Base-by-base conservation (phyloP, 2,113 vertebrate genomes). In the Melanotaenia duboulayi region DNA sequence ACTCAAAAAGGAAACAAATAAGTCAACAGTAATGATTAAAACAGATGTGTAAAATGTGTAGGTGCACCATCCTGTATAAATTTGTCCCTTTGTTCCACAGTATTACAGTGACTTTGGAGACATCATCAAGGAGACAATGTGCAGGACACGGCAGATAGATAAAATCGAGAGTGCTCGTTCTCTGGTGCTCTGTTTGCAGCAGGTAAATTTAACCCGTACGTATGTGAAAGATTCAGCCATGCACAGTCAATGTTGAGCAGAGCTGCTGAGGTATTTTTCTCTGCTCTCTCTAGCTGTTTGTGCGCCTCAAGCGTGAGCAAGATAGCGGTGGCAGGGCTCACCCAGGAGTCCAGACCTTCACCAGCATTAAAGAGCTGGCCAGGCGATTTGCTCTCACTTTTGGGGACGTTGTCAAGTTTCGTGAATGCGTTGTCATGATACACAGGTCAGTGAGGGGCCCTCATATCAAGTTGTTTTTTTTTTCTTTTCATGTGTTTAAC, bases 111-210 rank as follows among this genome's bases (percentile, higher is more conserved):
- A 96, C 83, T 97, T 96, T 76, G 96, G 96, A 24, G 97, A 98
- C 89, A 96, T 98, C 90, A 96, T 97, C 89, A 97, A 96, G 83
- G 96, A 97, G 91, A 96, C 84, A 0, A 77, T 97, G 78, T 95
- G 90, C 89, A 87, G 93, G 86, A 96, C 88, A 0, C 91, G 96
- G 73, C 95, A 95, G 77, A 93, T 77, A 19, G 94, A 97, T 86
- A 96, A 93, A 90, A 94, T 96, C 3, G 93, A 95, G 83, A 95
- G 95, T 10, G 87, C 96, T 58, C 95, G 92, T 55, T 94, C 95
- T 0, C 81, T 97, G 82, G 90, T 95, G 74, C 94, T 96, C 42
- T 95, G 95, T 78, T 86, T 97, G 87, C 95, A 97, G 90, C 95
- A 96, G 96, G 96, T 97, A 93, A 3, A 17, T 13, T 51, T 3